Evolutionary conservation across 1,140 invertebrate species (phyloP).

Genomic region (Lutraria rhynchaena): DNA sequence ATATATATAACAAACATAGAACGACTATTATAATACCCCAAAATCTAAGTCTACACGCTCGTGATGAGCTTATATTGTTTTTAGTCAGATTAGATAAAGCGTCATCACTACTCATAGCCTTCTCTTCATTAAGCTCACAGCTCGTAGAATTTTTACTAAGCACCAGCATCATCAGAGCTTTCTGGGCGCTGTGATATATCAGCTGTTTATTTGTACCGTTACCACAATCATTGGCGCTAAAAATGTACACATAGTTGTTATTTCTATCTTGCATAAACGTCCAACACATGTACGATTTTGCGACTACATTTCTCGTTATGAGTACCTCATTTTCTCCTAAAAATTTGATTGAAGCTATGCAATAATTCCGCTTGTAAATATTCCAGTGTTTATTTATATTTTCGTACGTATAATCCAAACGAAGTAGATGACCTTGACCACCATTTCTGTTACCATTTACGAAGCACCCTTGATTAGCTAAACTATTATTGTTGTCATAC

Average conservation of each 20-base stretch:
- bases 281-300: constrained; percentile 53
- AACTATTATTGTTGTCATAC: constrained; percentile 27
- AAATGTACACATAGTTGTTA: constrained; percentile 50
- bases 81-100: constrained; percentile 39
- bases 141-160: constrained; percentile 38
- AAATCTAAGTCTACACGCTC: constrained; percentile 6
- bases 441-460: constrained; percentile 19
- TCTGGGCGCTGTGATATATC: constrained; percentile 29
- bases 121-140: constrained; percentile 42
- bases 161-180: constrained; percentile 36
- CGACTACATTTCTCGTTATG: constrained; percentile 40
- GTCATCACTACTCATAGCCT: constrained; percentile 27
- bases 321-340: constrained; percentile 57
- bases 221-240: constrained; percentile 44
- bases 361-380: constrained; percentile 41
- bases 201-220: constrained; percentile 57
- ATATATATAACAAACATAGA: no score
- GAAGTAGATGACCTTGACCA: constrained; percentile 21
- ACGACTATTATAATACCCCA: no score
- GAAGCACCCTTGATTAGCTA: constrained; percentile 46
- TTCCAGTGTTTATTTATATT: constrained; percentile 9
- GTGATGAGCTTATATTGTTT: constrained; percentile 9
- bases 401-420: constrained; percentile 44
- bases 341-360: constrained; percentile 58
- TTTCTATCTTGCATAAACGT: constrained; percentile 43